phyloP scores from a whole-genome alignment of 35 echinoderm and acorn worm genomes.

The Ophiothrix spiculata region DNA sequence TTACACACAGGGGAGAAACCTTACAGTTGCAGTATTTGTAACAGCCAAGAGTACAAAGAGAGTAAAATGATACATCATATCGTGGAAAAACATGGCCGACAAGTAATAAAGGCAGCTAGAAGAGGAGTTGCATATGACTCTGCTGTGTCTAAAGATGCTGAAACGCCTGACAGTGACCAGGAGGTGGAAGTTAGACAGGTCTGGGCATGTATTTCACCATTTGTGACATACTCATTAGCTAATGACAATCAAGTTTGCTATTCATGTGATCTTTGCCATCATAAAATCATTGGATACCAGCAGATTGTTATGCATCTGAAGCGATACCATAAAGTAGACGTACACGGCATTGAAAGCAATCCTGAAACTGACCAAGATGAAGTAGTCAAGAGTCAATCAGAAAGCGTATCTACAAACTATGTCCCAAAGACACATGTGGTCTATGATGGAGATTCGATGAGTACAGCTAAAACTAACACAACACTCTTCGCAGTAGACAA shows the following conservation, averaged over 20 bases:
- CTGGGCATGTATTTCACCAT: background rate
- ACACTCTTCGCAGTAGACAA: background rate
- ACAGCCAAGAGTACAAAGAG: background rate
- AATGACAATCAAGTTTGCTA: background rate
- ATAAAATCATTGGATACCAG: background rate
- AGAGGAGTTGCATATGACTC: no score
- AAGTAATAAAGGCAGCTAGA: background rate
- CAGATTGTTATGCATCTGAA: background rate
- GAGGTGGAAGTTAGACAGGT: background rate
- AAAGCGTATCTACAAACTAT: no score
- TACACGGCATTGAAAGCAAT: no score
- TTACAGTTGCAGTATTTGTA: background rate
- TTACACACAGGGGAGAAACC: background rate
- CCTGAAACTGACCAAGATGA: no score
- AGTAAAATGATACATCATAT: background rate
- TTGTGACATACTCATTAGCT: background rate
- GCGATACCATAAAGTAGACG: background rate
- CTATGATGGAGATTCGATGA: no score
- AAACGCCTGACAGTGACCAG: background rate
- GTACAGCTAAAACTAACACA: no score
- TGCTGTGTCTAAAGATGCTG: background rate
- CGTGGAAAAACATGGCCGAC: background rate
- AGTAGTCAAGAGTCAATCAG: no score
- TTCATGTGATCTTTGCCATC: background rate
- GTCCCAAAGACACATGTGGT: no score